Evolutionary conservation across 2,888 invertebrate species (phyloP).

Genomic region (Hemithea aestivaria): DNA sequence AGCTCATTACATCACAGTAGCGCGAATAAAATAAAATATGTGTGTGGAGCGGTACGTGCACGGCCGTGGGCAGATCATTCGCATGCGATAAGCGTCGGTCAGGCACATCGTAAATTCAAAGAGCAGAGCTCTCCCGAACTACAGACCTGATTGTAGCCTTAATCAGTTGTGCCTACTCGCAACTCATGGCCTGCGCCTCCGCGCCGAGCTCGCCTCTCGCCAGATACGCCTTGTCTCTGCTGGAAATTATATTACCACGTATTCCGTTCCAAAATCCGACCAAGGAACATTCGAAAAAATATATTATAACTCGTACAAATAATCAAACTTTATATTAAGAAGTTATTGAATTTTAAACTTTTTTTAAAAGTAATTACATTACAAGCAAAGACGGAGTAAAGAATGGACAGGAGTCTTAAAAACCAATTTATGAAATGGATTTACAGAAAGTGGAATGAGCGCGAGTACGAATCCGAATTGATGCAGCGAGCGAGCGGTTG

Average conservation of each 20-base stretch:
- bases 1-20: constrained; percentile 80
- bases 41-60: constrained; percentile 73
- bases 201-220: constrained; percentile 10
- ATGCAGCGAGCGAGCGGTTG: constrained; percentile 48
- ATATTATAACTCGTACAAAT: too few relatives aligned
- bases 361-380: too few relatives aligned
- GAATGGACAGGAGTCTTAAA: constrained; percentile 8
- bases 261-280: constrained; percentile 2
- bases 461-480: constrained; percentile 56
- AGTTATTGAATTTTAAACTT: too few relatives aligned
- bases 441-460: constrained; percentile 28
- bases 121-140: constrained; percentile 72
- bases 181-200: constrained; percentile 27
- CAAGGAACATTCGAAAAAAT: constrained; percentile 13
- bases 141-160: constrained; percentile 75
- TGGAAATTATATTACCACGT: constrained; percentile 22
- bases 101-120: constrained; percentile 79
- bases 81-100: constrained; percentile 78
- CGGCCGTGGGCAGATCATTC: constrained; percentile 78
- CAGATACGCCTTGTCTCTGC: constrained; percentile 25
- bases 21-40: constrained; percentile 80
- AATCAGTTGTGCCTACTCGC: constrained; percentile 65
- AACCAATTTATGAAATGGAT: constrained; percentile 38
- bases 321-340: too few relatives aligned
- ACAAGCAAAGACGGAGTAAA: too few relatives aligned